These are phyloP conservation scores for Irena cyanogastra DNA, from an alignment of 2,113 vertebrate genomes.

Conservation along the genomic window DNA sequence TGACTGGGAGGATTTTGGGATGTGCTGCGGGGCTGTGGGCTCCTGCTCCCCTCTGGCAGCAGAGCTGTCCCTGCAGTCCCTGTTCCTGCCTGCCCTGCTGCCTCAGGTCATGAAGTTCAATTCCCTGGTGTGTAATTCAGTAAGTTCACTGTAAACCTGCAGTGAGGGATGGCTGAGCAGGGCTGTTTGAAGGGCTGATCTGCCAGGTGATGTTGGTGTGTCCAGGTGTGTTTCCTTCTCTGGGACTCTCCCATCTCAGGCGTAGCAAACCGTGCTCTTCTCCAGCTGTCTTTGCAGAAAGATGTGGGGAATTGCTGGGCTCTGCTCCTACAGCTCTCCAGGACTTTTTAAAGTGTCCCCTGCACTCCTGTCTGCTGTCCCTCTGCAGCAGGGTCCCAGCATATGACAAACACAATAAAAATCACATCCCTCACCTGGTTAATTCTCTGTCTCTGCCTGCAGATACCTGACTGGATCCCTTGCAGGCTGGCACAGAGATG, in stretches of 20 bases:
- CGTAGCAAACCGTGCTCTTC: neutral
- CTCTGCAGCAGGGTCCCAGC: neutral
- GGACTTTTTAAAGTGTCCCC: neutral
- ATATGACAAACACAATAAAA: neutral
- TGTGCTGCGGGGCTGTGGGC: neutral
- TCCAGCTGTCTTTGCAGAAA: neutral
- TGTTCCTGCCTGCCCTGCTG: neutral
- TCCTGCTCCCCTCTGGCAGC: neutral
- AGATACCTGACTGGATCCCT: neutral
- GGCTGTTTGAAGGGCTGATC: neutral
- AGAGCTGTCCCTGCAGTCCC: neutral
- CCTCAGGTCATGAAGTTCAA: fast-evolving
- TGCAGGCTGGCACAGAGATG: neutral
- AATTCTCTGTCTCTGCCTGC: neutral
- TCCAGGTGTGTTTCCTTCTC: neutral
- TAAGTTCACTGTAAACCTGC: neutral
- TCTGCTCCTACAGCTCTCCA: neutral
- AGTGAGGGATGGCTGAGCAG: neutral
- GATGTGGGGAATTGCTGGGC: neutral
- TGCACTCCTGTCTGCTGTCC: neutral
- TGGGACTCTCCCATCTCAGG: too few relatives aligned
- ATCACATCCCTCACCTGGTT: neutral
- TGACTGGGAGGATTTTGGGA: neutral
- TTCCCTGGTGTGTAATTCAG: neutral
- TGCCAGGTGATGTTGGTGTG: neutral